Conservation (phyloP, 2,797 vertebrate species). For the Tapera naevia region DNA sequence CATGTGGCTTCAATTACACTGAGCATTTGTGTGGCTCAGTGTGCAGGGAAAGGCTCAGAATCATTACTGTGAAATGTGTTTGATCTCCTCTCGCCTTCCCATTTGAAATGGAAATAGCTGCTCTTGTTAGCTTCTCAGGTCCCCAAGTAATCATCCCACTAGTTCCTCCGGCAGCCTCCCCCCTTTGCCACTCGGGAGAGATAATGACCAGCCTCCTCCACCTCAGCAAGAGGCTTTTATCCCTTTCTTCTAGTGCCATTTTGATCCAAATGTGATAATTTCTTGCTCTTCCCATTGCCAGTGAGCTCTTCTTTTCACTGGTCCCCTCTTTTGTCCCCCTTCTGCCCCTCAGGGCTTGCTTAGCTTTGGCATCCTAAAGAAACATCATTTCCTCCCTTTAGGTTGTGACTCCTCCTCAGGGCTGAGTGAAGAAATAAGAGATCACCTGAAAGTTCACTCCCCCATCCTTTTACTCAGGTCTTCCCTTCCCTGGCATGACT, state of each 20-base stretch:
- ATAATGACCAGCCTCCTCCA: slow-evolving; percentile 30
- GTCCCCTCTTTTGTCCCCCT: background rate
- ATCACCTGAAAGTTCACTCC: background rate
- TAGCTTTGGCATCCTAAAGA: background rate
- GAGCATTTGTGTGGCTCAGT: slow-evolving; percentile 24
- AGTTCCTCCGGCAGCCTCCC: slow-evolving; percentile 3
- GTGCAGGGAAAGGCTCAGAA: slow-evolving; percentile 21
- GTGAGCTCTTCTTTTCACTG: background rate
- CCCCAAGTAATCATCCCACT: slow-evolving; percentile 54
- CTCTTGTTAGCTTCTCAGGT: slow-evolving; percentile 69
- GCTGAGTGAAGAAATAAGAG: background rate
- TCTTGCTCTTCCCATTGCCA: background rate
- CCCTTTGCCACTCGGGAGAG: background rate
- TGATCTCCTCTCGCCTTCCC: slow-evolving; percentile 62
- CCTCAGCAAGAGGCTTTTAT: background rate
- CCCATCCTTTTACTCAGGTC: background rate
- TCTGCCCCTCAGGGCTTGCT: background rate
- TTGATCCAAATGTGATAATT: slow-evolving; percentile 11
- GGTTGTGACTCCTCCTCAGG: background rate
- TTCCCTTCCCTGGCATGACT: background rate
- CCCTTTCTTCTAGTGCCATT: background rate
- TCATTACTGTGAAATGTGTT: slow-evolving; percentile 65
- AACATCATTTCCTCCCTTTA: background rate
- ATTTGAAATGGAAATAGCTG: slow-evolving; percentile 76
- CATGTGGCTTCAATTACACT: slow-evolving; percentile 52